These are phyloP conservation scores for Leuciscus waleckii DNA, from an alignment of 2,797 vertebrate genomes.

Conservation along the genomic window DNA sequence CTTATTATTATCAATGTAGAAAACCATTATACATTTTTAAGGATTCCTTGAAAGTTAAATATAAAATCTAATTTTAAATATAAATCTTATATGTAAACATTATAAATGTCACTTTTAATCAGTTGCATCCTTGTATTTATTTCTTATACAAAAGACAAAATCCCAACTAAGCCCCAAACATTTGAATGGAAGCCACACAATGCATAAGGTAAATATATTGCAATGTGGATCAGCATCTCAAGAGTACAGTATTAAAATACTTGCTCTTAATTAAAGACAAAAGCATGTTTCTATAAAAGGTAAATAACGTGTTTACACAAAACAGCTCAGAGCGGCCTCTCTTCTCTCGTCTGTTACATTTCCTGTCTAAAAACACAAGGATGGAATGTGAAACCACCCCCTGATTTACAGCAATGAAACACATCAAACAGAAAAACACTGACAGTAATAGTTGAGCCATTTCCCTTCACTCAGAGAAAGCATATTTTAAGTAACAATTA, in stretches of 20 bases:
- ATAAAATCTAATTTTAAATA: not conserved
- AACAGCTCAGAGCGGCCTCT: slow-evolving; percentile 11
- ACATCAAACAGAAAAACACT: slow-evolving; percentile 69
- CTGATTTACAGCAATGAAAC: slow-evolving; percentile 56
- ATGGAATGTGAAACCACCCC: slow-evolving; percentile 54
- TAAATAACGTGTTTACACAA: slow-evolving; percentile 33
- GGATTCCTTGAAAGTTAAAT: not conserved
- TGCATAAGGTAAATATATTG: not conserved
- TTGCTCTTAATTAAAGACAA: slow-evolving; percentile 17
- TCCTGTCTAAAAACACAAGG: slow-evolving; percentile 56
- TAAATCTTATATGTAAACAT: not conserved
- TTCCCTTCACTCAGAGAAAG: slow-evolving; percentile 72
- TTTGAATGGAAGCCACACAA: not conserved
- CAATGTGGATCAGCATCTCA: not conserved
- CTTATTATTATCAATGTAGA: not conserved
- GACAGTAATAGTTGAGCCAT: slow-evolving; percentile 75
- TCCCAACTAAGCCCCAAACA: not conserved
- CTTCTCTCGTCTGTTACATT: slow-evolving; percentile 45
- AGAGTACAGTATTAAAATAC: not conserved
- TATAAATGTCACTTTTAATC: not conserved
- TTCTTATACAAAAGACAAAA: not conserved
- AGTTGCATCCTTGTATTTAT: not conserved
- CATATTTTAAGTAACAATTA: slow-evolving; percentile 81
- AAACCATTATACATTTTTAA: not conserved
- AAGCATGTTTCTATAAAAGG: slow-evolving; percentile 23